Base-by-base conservation (phyloP, 1,140 invertebrate species). In the Leguminivora glycinivorella region DNA sequence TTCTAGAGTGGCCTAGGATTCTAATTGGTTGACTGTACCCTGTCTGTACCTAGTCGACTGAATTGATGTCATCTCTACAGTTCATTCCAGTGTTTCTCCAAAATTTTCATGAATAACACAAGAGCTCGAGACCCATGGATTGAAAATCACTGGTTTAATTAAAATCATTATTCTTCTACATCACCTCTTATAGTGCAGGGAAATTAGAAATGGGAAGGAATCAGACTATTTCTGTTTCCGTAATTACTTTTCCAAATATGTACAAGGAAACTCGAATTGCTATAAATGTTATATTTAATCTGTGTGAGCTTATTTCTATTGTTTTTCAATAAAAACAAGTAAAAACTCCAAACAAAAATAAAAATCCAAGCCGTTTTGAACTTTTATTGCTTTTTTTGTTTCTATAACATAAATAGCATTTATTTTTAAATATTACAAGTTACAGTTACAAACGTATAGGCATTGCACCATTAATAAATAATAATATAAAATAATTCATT, bases 361-460 rank as follows among this genome's bases (percentile, higher is more conserved):
- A 85, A 87, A 88, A 83, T 68, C 75, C 77, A 78, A 26, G 69
- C 69, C 75, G 74, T 87, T 89, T 90, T 87, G 80, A 85, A 88
- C 84, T 91, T 91, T 89, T 91, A 89, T 91, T 90, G 77, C 80
- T 82, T 90, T 89, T 89, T 89, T 85, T 85, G 82, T 87, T 83
- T 88, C 82, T 88, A 87, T 91, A 91, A 89, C 87, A 91, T 91
- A 89, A 91, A 91, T 91, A 91, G 87, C 85, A 87, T 91, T 91
- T 89, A 91, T 88, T 85, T 90, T 89, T 83, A 86, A 84, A 83
- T 83, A 89, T 83, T 88, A 88, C 80, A 89, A 89, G 86, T 87
- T 89, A 90, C 86, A 88, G 78, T 87, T 88, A 91, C 83, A 91
- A 87, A 88, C 87, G 87, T 88, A 89, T 85, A 88, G 86, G 75